Evolutionary conservation across 2,797 vertebrate species (phyloP).

Genomic region (Leptatherina wallacei): DNA sequence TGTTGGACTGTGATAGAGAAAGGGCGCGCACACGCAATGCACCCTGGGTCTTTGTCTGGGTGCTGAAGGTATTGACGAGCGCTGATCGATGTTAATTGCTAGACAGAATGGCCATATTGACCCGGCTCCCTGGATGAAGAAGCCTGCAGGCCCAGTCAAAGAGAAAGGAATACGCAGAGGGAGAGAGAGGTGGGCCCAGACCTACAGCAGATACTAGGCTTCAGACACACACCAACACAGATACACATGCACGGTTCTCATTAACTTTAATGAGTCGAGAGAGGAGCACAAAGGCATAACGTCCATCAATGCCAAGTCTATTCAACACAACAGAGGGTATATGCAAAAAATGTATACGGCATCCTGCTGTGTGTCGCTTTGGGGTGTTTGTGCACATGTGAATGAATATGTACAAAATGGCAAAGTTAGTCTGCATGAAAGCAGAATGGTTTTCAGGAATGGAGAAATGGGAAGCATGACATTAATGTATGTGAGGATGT

Average conservation of each 20-base stretch:
- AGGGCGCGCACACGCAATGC: constrained; percentile 77
- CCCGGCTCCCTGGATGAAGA: constrained; percentile 76
- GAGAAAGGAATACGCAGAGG: constrained; percentile 47
- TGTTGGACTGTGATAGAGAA: constrained; percentile 78
- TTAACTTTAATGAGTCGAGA: constrained; percentile 77
- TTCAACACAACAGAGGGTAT: constrained; percentile 66
- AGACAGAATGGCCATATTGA: constrained; percentile 86
- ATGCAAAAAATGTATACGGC: constrained; percentile 52
- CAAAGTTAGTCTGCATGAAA: constrained; percentile 37
- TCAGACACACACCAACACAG: constrained; percentile 51
- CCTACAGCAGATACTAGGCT: constrained; percentile 62
- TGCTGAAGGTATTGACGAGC: constrained; percentile 81
- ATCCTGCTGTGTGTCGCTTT: constrained; percentile 44
- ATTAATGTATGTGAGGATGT: constrained; percentile 32
- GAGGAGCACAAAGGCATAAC: constrained; percentile 74
- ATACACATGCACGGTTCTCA: constrained; percentile 58
- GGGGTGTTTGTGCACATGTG: constrained; percentile 44
- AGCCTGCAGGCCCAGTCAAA: constrained; percentile 77
- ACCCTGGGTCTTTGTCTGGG: constrained; percentile 84
- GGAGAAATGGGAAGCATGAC: constrained; percentile 15
- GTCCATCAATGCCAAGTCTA: constrained; percentile 78
- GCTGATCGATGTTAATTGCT: constrained; percentile 88
- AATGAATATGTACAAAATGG: constrained; percentile 25
- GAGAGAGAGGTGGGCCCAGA: constrained; percentile 51
- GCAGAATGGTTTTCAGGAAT: not conserved